phyloP scores from a whole-genome alignment of 1,140 invertebrate species.

The Rhizoglyphus robini region DNA sequence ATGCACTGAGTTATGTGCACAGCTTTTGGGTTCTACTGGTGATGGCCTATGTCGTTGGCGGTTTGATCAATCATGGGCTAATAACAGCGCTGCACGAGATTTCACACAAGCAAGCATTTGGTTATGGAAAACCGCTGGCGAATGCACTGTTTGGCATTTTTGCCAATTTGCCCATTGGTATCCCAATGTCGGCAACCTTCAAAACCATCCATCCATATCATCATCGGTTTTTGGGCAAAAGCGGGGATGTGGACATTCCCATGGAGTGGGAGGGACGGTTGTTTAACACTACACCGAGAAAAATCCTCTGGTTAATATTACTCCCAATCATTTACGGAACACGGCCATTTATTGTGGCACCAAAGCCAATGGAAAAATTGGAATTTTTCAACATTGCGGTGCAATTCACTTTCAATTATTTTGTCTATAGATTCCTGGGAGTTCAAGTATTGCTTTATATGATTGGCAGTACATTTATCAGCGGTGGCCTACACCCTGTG shows the following conservation, averaged over 20 bases:
- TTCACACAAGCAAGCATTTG: conserved; percentile 91
- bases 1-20: conserved; percentile 58
- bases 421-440: conserved; percentile 66
- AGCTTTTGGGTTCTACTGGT: conserved; percentile 66
- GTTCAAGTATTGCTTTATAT: conserved; percentile 65
- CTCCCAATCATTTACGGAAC: conserved; percentile 94
- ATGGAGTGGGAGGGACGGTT: conserved; percentile 78
- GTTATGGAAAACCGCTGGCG: conserved; percentile 62
- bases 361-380: conserved; percentile 61
- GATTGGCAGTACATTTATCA: conserved; percentile 72
- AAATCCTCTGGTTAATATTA: conserved; percentile 82
- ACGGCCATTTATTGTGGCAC: conserved; percentile 74
- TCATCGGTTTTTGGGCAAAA: conserved; percentile 69
- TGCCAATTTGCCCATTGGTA: conserved; percentile 88
- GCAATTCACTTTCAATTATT: conserved; percentile 67
- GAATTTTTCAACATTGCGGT: conserved; percentile 76
- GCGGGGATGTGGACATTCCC: conserved; percentile 87
- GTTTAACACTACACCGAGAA: conserved; percentile 80
- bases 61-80: conserved; percentile 91
- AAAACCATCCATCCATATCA: conserved; percentile 97
- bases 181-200: conserved; percentile 91
- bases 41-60: conserved; percentile 79
- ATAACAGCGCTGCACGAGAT: conserved; percentile 96
- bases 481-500: conserved; percentile 93
- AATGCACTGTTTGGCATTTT: conserved; percentile 83